These are phyloP conservation scores for Cyclophora punctaria DNA, from an alignment of 2,888 invertebrate species.

Conservation along the genomic window DNA sequence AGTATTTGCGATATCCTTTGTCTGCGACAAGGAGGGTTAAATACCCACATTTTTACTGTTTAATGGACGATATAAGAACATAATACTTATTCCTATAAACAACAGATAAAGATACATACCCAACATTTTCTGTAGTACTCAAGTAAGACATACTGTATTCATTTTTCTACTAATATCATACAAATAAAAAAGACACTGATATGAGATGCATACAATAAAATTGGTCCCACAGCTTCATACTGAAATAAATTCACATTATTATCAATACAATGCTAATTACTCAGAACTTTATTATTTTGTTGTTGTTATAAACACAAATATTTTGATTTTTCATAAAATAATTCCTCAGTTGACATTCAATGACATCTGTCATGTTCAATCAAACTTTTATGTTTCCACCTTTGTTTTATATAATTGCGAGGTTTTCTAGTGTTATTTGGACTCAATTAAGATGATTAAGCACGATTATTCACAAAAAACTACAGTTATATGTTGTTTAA, in stretches of 20 bases:
- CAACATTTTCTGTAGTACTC: slow-evolving; percentile 73
- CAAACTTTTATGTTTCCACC: slow-evolving; percentile 21
- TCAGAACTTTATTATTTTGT: slow-evolving; percentile 20
- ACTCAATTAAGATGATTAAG: not conserved
- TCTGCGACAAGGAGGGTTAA: too few relatives aligned
- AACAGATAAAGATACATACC: slow-evolving; percentile 41
- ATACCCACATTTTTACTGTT: too few relatives aligned
- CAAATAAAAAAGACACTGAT: slow-evolving; percentile 38
- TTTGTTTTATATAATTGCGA: slow-evolving; percentile 2
- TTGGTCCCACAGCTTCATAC: slow-evolving; percentile 65
- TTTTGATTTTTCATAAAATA: slow-evolving; percentile 38
- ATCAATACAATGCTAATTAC: slow-evolving; percentile 8
- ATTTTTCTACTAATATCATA: slow-evolving; percentile 58
- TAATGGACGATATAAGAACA: not conserved
- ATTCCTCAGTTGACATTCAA: slow-evolving; percentile 43
- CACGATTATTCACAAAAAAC: not conserved
- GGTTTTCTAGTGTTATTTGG: too few relatives aligned
- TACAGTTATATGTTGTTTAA: not conserved
- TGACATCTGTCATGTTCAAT: slow-evolving; percentile 62
- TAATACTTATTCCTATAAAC: not conserved
- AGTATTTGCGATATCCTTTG: too few relatives aligned
- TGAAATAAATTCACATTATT: slow-evolving; percentile 29
- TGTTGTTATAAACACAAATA: slow-evolving; percentile 38
- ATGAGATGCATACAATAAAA: slow-evolving; percentile 38
- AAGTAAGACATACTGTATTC: slow-evolving; percentile 72